Conservation (phyloP, 2,888 invertebrate species). For the Drosophila suboccidentalis region DNA sequence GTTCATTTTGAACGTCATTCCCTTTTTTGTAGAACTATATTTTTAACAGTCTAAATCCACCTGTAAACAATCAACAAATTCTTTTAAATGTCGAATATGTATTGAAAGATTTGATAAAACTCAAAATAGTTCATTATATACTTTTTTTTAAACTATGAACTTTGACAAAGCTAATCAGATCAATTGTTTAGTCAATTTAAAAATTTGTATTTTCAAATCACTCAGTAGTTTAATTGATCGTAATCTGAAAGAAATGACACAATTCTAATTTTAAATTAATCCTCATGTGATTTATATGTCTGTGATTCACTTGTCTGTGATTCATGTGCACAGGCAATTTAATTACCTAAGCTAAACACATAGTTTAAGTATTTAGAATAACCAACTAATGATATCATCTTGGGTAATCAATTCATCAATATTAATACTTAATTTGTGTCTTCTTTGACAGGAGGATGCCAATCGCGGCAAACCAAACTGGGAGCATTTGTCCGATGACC, state of each 20-base stretch:
- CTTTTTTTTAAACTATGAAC: no score
- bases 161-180: no score
- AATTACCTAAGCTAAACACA: conserved; percentile 5
- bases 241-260: conserved; percentile 9
- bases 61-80: neutral
- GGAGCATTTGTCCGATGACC: conserved; percentile 99
- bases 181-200: neutral
- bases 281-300: conserved; percentile 2
- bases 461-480: conserved; percentile 99
- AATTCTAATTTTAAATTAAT: conserved; percentile 17
- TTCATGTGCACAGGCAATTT: conserved; percentile 1
- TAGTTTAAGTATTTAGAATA: conserved; percentile 3
- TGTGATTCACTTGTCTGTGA: conserved; percentile 14
- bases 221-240: neutral
- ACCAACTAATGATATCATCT: conserved; percentile 14
- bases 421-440: neutral
- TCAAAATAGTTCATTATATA: no score
- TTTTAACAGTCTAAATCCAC: no score
- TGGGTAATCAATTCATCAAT: neutral
- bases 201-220: neutral
- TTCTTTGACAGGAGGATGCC: conserved; percentile 94
- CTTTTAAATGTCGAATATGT: no score
- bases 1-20: neutral
- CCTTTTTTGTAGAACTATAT: no score
- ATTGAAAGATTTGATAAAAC: no score